Evolutionary conservation across 37 sponge, comb jelly and placozoan genomes (phyloP).

Genomic region (Oscarella lobularis): DNA sequence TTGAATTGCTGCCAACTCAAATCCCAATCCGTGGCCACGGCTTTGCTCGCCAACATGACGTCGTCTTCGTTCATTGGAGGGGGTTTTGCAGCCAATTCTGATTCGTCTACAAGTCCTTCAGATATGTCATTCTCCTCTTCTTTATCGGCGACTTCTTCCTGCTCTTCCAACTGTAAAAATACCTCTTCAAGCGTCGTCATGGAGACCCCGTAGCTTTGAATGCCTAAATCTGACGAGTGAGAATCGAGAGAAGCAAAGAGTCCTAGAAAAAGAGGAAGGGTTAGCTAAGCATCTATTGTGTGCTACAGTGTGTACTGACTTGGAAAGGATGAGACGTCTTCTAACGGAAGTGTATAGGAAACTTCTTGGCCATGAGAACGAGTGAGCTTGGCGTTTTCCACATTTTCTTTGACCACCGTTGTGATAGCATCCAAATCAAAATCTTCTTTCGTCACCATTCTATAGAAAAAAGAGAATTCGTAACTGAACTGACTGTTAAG

Average conservation of each 20-base stretch:
- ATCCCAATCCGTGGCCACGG: not conserved
- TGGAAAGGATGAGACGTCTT: not conserved
- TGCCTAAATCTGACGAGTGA: not conserved
- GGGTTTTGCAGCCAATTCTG: no score
- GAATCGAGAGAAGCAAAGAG: not conserved
- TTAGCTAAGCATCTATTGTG: no score
- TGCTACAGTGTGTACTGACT: not conserved
- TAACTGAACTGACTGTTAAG: no score
- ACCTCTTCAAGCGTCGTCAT: slow-evolving; percentile 10
- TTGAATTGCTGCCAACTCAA: slow-evolving; percentile 1
- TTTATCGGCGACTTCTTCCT: not conserved
- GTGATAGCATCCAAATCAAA: not conserved
- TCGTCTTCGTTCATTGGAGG: no score
- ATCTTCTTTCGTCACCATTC: not conserved
- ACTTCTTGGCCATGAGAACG: slow-evolving; percentile 7
- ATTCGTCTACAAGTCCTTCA: not conserved
- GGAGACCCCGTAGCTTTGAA: slow-evolving; percentile 7
- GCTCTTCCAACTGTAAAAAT: slow-evolving; percentile 1
- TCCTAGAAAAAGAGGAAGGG: no score
- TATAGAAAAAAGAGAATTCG: no score
- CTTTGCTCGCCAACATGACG: not conserved
- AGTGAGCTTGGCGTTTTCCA: not conserved
- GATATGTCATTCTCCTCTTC: not conserved
- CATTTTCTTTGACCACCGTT: not conserved
- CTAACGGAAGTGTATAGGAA: not conserved